Conservation (phyloP, 2,113 vertebrate genomes). For the Origma solitaria region DNA sequence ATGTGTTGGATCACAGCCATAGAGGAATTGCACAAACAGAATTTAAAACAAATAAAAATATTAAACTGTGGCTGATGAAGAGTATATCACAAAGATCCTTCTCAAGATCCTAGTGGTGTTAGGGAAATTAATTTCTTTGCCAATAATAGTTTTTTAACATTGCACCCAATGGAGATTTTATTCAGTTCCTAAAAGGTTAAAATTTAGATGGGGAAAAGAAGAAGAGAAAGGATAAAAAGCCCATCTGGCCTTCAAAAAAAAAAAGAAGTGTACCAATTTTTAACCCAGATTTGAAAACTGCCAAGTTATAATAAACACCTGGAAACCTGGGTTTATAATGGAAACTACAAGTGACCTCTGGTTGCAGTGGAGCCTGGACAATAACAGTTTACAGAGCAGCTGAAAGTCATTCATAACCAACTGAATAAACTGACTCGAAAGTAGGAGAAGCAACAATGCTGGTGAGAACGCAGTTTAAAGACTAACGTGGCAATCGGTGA, state of each 20-base stretch:
- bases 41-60: not conserved
- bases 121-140: not conserved
- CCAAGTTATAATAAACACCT: conserved; percentile 65
- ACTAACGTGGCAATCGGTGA: not conserved
- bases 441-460: not conserved
- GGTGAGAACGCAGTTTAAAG: not conserved
- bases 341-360: conserved; percentile 52
- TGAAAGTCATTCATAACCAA: conserved; percentile 63
- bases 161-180: not conserved
- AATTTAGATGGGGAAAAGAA: not conserved
- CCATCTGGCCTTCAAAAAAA: conserved; percentile 5
- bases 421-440: conserved; percentile 33
- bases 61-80: not conserved
- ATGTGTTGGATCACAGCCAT: not conserved
- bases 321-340: conserved; percentile 45
- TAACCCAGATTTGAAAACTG: conserved; percentile 52
- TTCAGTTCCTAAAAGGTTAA: conserved; percentile 15
- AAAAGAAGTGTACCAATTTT: conserved; percentile 19
- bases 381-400: conserved; percentile 57
- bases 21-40: not conserved
- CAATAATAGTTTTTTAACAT: not conserved
- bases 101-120: not conserved
- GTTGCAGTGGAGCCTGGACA: conserved; percentile 28
- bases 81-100: not conserved
- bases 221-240: not conserved